A percentile compares a stretch with the other conserved stretches of the same genome.
phyloP scores from a whole-genome alignment of 92 coral and sea anemone genomes.

The Parazoanthus atlanticus region DNA sequence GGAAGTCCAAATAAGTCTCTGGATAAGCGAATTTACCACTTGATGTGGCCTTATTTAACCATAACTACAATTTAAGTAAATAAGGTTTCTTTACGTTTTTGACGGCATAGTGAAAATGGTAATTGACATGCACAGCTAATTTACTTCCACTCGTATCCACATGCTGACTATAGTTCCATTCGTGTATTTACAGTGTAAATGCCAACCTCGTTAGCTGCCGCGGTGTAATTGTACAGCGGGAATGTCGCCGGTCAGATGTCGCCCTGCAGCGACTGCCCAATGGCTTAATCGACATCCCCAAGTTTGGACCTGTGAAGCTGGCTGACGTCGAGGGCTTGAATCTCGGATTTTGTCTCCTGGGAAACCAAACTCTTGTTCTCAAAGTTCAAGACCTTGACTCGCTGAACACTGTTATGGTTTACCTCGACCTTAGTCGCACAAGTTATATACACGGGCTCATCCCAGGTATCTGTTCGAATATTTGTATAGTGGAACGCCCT shows the following conservation, averaged over 20 bases:
- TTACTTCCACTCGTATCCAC: neutral
- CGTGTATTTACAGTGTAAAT: constrained; percentile 31
- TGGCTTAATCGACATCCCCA: constrained; percentile 71
- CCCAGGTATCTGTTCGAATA: too few species aligned
- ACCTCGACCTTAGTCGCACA: constrained; percentile 74
- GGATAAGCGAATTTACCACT: too few species aligned
- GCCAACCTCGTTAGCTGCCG: constrained; percentile 67
- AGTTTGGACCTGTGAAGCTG: constrained; percentile 63
- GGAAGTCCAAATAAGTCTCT: too few species aligned
- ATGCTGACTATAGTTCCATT: neutral
- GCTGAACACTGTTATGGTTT: constrained; percentile 77
- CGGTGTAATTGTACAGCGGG: constrained; percentile 77
- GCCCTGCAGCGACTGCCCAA: constrained; percentile 67
- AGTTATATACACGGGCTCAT: constrained; percentile 72
- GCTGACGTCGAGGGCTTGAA: constrained; percentile 58
- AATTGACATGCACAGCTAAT: neutral
- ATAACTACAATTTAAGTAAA: too few species aligned
- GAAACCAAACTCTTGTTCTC: constrained; percentile 67
- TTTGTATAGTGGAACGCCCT: too few species aligned
- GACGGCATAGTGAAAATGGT: too few species aligned
- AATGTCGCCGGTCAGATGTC: constrained; percentile 77
- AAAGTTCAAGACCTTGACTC: constrained; percentile 76
- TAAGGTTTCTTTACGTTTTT: too few species aligned
- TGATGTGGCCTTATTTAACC: too few species aligned
- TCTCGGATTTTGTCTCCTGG: constrained; percentile 74